Evolutionary conservation across 2,888 invertebrate genomes (phyloP), one percentile per base, ranked within the genome.

Genomic region (Pyrocoelia pectoralis): DNA sequence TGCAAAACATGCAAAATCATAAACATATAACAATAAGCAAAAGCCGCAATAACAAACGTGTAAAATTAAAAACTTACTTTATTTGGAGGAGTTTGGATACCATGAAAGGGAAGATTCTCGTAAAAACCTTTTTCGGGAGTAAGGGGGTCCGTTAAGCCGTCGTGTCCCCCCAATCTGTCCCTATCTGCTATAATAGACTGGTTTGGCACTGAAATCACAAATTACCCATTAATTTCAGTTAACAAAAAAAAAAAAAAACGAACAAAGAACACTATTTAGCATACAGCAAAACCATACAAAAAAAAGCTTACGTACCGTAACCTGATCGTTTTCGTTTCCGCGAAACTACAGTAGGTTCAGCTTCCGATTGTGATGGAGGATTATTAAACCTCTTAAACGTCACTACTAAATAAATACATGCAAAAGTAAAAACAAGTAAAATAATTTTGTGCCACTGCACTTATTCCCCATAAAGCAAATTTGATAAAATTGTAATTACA

Each of bases 101-200:
- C 95, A 82, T 95, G 95, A 88, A 95, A 96, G 79, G 95, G 95
- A 78, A 95, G 88, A 84, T 96, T 96, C 85, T 96, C 95, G 87
- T 95, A 96, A 80, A 92, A 90, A 81, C 93, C 93, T 74, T 92
- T 92, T 75, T 88, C 87, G 81, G 90, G 90, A 83, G 89, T 88
- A 81, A 89, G 87, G 84, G 86, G 90, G 88, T 88, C 81, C 76
- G 81, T 81, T 76, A 77, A 76, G 77, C 77, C 79, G 73, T 81
- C 82, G 77, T 79, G 80, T 74, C 77, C 77, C 78, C 82, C 83
- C 73, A 77, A 77, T 74, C 78, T 78, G 72, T 79, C 80, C 79
- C 83, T 84, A 83, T 83, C 83, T 83, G 80, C 82, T 77, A 79
- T 80, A 82, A 81, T 80, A 74, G 82, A 83, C 75, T 78, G 82